Conservation (phyloP, 2,113 vertebrate genomes). For the Jacana jacana region DNA sequence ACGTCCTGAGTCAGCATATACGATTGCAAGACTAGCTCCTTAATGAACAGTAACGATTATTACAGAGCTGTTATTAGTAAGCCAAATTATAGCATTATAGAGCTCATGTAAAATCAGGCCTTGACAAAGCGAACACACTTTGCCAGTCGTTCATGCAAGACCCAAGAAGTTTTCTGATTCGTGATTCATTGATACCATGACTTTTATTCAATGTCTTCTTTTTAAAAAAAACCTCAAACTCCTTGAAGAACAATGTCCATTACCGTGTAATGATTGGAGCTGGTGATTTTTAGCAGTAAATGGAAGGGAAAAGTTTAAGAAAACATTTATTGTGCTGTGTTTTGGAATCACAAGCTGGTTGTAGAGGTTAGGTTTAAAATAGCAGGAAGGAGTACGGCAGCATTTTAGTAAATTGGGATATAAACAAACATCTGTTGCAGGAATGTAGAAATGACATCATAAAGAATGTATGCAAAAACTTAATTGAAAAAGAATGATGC, state of each 20-base stretch:
- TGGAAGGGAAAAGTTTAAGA: constrained; percentile 10
- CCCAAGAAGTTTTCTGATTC: background rate
- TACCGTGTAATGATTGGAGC: background rate
- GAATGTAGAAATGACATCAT: constrained; percentile 83
- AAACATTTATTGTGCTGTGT: constrained; percentile 42
- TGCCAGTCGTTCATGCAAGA: background rate
- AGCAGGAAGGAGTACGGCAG: constrained; percentile 64
- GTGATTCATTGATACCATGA: no score
- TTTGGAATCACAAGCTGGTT: constrained; percentile 38
- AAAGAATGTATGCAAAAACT: constrained; percentile 82
- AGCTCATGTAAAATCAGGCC: background rate
- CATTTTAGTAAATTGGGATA: constrained; percentile 77
- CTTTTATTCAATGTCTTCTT: background rate
- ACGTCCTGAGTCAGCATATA: background rate
- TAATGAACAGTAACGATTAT: background rate
- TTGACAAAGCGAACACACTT: background rate
- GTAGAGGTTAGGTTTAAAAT: constrained; percentile 67
- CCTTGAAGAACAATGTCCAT: background rate
- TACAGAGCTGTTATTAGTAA: background rate
- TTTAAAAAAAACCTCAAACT: background rate
- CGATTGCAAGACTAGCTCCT: background rate
- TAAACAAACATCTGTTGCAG: constrained; percentile 83
- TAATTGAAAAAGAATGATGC: constrained; percentile 83
- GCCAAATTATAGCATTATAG: background rate
- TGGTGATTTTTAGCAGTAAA: constrained; percentile 1